Base-by-base conservation (phyloP, 2,797 vertebrate species). In the Brotogeris chrysoptera region DNA sequence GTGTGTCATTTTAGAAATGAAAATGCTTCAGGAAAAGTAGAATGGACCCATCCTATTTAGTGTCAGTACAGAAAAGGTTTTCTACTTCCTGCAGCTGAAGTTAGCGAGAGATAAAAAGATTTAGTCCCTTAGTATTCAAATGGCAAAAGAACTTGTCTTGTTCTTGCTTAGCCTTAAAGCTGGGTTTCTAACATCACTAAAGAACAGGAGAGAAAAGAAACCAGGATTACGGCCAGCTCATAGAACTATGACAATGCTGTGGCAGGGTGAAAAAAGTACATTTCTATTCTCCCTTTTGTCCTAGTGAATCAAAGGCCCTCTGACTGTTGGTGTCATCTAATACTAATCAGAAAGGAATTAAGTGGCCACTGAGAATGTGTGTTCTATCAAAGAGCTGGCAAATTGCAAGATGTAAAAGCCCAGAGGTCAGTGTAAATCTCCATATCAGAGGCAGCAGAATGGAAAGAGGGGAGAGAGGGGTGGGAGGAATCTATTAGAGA, bases 401-500 rank as follows among this genome's bases (percentile, higher is more conserved):
- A 97, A 97, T 86, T 97, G 82, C 95, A 95, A 97, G 95, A 95
- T 88, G 94, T 96, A 96, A 96, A 94, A 97, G 96, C 96, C 88
- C 88, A 95, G 85, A 94, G 96, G 97, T 98, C 97, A 97, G 72
- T 46, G 83, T 87, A 97, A 97, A 97, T 98, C 97, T 97, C 96
- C 96, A 90, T 97, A 97, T 97, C 93, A 96, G 88, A 97, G 72
- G 92, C 78, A 96, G 85, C 78, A 94, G 90, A 93, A 94, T 76
- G 79, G 60, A 90, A 90, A 85, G 39, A 18, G 59, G 80, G 72
- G 20, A 60, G 68, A 71, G 5, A 44, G 27, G 64, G 53, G 5
- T 57, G 64, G 59, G 66, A 36, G 77, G 70, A 96, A 96, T 95
- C 92, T 95, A 96, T 97, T 96, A 78, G 53, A 85, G 73, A 64